Conservation (phyloP, 2,113 vertebrate genomes). For the Notarius quadriscutis region DNA sequence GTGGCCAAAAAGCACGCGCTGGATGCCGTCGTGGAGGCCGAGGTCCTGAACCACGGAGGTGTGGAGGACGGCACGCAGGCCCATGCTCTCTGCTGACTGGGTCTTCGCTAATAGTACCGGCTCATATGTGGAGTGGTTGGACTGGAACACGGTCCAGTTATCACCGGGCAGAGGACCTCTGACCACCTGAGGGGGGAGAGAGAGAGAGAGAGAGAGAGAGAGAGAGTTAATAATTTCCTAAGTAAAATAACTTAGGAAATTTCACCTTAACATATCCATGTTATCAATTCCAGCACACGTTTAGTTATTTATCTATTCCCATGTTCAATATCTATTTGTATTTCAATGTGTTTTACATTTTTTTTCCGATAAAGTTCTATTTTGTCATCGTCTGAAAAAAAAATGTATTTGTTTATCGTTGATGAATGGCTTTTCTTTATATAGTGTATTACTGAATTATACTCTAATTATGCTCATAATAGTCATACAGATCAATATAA, state of each 20-base stretch:
- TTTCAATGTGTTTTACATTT: not conserved
- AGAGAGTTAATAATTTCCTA: not conserved
- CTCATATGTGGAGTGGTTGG: conserved; percentile 95
- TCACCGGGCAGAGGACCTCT: conserved; percentile 90
- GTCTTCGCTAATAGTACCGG: conserved; percentile 93
- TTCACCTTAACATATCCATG: not conserved
- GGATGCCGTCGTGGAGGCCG: conserved; percentile 93
- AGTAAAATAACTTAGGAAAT: too few species aligned
- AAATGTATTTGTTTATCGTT: too few species aligned
- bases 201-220: not conserved
- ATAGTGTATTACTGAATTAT: not conserved
- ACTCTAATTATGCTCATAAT: not conserved
- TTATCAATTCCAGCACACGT: not conserved
- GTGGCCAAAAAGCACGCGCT: conserved; percentile 95
- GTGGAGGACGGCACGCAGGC: conserved; percentile 82
- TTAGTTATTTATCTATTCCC: not conserved
- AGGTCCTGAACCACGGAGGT: conserved; percentile 95
- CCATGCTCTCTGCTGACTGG: conserved; percentile 87
- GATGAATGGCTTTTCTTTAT: not conserved
- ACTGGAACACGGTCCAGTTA: conserved; percentile 98
- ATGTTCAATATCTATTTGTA: not conserved
- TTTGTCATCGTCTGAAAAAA: not conserved
- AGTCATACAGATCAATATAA: not conserved
- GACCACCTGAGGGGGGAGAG: conserved; percentile 53
- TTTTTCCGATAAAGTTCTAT: not conserved